phyloP scores from a whole-genome alignment of 2,113 vertebrate genomes.

The Leiothrix lutea region DNA sequence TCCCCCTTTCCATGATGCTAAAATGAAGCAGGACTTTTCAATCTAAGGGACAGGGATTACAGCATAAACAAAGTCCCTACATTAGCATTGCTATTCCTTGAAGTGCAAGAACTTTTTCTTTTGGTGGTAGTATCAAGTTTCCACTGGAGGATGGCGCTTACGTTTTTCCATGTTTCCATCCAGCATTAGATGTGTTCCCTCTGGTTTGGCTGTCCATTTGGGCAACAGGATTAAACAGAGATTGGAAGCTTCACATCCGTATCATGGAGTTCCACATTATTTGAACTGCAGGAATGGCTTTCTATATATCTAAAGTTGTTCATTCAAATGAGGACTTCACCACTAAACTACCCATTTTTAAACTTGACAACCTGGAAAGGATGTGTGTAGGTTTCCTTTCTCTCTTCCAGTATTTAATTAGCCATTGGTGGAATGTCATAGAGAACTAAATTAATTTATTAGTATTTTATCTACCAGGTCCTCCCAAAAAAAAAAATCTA shows the following conservation, averaged over 20 bases:
- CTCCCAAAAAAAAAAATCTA: background rate
- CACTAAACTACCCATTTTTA: background rate
- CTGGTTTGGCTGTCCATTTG: background rate
- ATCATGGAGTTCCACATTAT: background rate
- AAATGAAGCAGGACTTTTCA: background rate
- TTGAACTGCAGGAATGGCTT: background rate
- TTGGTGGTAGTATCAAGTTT: background rate
- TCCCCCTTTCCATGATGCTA: background rate
- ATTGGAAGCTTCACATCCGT: background rate
- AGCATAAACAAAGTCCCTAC: background rate
- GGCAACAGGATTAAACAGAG: background rate
- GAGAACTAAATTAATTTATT: background rate
- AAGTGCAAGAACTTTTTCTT: background rate
- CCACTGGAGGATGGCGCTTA: accelerated
- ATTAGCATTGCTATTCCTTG: background rate
- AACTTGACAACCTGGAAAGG: background rate
- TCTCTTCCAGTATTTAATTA: background rate
- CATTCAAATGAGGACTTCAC: background rate
- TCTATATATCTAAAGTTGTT: background rate
- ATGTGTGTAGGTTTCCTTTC: background rate
- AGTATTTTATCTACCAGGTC: background rate
- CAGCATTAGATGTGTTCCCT: background rate
- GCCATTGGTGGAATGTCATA: background rate
- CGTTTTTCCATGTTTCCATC: background rate
- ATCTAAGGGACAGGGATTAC: background rate